Base-by-base conservation (phyloP, 2,888 invertebrate species). In the Arge pagana region DNA sequence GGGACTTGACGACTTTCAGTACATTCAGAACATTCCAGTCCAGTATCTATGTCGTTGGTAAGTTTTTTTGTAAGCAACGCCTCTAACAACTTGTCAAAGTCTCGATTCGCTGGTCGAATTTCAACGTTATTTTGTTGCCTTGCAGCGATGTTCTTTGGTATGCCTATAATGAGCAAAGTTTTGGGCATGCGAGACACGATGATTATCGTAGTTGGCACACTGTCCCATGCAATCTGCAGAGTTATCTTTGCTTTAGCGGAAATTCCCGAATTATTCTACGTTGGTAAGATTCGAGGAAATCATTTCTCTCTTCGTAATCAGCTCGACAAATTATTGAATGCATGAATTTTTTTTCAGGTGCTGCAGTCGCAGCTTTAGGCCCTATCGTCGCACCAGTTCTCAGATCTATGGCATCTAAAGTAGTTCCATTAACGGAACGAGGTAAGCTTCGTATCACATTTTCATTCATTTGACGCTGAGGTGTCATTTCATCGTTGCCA, bases 371-470 rank as follows among this genome's bases (percentile, higher is more conserved):
- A 6, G 85, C 88, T 10, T 77, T 90, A 18, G 90, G 90, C 0
- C 90, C 90, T 0, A 83, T 87, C 41, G 87, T 89, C 0, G 89
- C 88, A 0, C 90, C 91, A 0, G 85, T 90, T 50, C 81, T 91
- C 52, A 81, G 92, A n/a, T 88, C 91, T 0, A 87, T 91, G 82
- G 85, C 87, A 1, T 91, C 91, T 0, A 92, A 92, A 77, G 80
- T 89, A 19, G 83, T 90, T 19, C 82, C 86, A 0, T 76, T 82
- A 1, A 78, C 83, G 24, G 91, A 92, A 68, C 82, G 89, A 77
- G 92, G 91, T 81, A 71, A 65, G 33, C n/a, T n/a, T n/a, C n/a
- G n/a, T n/a, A n/a, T n/a, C n/a, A n/a, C n/a, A n/a, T n/a, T n/a
- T n/a, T n/a, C n/a, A n/a, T n/a, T n/a, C n/a, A n/a, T n/a, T n/a